Evolutionary conservation across 2,113 vertebrate species (phyloP), one percentile per base, ranked within the genome.

Genomic region (Thunnus thynnus): DNA sequence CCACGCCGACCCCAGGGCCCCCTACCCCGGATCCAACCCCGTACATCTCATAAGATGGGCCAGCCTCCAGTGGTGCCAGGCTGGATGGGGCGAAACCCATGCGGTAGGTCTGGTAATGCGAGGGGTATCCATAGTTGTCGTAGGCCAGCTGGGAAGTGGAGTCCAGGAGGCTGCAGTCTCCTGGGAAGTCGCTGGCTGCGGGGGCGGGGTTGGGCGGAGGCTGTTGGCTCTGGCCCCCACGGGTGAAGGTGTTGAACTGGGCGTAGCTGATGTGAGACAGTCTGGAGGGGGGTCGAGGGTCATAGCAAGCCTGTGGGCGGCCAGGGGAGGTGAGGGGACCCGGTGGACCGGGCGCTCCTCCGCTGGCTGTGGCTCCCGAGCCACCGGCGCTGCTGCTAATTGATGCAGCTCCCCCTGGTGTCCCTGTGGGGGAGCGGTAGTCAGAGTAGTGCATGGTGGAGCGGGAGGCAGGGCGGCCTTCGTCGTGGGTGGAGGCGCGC

Each of bases 221-320:
- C 87, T 92, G 93, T 88, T 95, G 93, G 62, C 62, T 93, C 82
- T 95, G 95, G 32, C 92, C 94, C 2, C 6, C 96, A 18, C 71
- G 93, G 91, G 67, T 96, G 93, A 98, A 99, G 0, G 97, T 96
- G 95, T 94, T 98, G 91, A 99, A 97, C 90, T 99, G 97, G 73
- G 97, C 97, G 1, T 99, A 99, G 57, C 97, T 99, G 92, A 96
- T 96, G 86, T 99, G 97, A 16, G 97, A 99, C 1, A 99, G 94
- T 63, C 97, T 96, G 5, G 98, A 98, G 0, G 97, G 97, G 0
- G 98, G 97, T 0, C 97, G 95, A 0, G 96, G 90, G 20, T 99
- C 98, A 13, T 96, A 99, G 78, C 97, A 97, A 4, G 94, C 91
- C 50, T 92, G 94, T 2, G 95, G 93, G 9, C 94, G 93, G 4